Base-by-base conservation (phyloP, 1,140 invertebrate species). In the Gryon sp. region DNA sequence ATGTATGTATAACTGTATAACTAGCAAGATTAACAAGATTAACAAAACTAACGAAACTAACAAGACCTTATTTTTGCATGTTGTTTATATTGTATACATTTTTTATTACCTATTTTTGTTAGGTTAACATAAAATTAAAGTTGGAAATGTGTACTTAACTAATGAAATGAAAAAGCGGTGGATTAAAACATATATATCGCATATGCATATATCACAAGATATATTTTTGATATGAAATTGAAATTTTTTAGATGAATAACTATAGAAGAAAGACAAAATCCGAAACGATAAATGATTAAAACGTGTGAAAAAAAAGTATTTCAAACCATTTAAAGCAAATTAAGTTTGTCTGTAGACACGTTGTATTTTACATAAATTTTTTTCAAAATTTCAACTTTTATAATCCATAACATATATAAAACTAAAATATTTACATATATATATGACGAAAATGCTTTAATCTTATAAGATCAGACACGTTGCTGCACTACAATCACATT, bases 351-450 rank as follows among this genome's bases (percentile, higher is more conserved):
- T 63, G 68, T 63, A 72, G 68, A 63, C 68, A 72, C 68, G 68
- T 72, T 72, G 68, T 72, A 72, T 72, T 72, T 72, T 72, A 72
- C 68, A 72, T 72, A 72, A 72, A 72, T 62, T 72, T 72, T 72
- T 72, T 72, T 62, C 68, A 72, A 72, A 72, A 72, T 72, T 72
- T 72, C 68, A 72, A 72, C 68, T 72, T 57, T 72, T 72, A 72
- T 72, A 55, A 72, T 72, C 57, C 68, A 72, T 72, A 72, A 72
- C 68, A 72, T 72, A 72, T 72, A 62, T 72, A 72, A 72, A 72
- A 72, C 68, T 62, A 55, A 72, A 72, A 72, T 72, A 72, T 72
- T 72, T 57, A 72, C 68, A 72, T 72, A 59, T n/a, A n/a, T 65
- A 53, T 69, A 72, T 72, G 68, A 57, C 68, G 57, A 72, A 72